Base-by-base conservation (phyloP, 1,140 invertebrate species). In the Cherax destructor region DNA sequence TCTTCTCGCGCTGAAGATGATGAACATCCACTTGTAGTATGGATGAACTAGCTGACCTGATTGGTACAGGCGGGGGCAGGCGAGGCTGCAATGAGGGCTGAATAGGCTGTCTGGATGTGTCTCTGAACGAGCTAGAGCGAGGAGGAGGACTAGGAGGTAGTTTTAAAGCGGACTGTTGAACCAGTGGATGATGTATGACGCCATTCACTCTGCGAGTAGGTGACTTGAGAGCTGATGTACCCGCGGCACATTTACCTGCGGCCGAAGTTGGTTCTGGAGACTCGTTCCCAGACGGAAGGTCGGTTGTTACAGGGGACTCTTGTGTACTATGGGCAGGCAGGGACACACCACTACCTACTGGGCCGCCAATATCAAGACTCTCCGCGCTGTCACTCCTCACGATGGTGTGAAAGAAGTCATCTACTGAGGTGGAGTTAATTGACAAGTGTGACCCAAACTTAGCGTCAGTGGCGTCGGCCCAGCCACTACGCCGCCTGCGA, bases 81-180 rank as follows among this genome's bases (percentile, higher is more conserved):
- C 79, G 69, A 41, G 30, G 30, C 30, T 41, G 30, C 30, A 41
- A 2, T 0, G 18, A 61, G 24, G 1, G 30, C 65, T 69, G 72
- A 47, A 13, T 41, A 59, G 56, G 4, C 52, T n/a, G 72, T 9
- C 81, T 79, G 76, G 47, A 50, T 4, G 61, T 41, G 1, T 84
- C 76, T 24, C 24, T 85, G 72, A 78, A 83, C n/a, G 88, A 84
- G 52, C 52, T 69, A 10, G 88, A 91, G 21, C 81, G 81, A 24
- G 88, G 88, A 0, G 83, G 88, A 21, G 88, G 88, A 10, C 30
- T 77, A 30, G 88, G 88, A n/a, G 88, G 88, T 6, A n/a, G 49
- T 61, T 47, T 78, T 11, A 50, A 61, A n/a, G n/a, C 21, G 4
- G 49, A 6, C 0, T 9, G n/a, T 9, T 30, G n/a, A 74, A n/a